Percentiles rank a stretch among this genome's conserved stretches.
phyloP scores from a whole-genome alignment of 2,797 vertebrate species.

The Phylloscopus collybita region DNA sequence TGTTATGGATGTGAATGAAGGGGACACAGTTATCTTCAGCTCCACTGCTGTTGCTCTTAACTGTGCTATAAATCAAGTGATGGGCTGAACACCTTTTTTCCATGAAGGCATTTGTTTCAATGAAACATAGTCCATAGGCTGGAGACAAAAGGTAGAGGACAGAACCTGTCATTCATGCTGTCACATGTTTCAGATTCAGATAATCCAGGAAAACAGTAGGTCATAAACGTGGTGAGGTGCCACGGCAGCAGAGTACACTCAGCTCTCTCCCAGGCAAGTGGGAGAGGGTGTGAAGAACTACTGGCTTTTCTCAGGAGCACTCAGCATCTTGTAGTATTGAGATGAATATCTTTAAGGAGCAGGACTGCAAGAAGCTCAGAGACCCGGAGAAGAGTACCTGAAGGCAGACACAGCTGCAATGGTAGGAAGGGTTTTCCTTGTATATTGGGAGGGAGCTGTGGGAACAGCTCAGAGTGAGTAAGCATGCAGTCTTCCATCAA shows the following conservation, averaged over 20 bases:
- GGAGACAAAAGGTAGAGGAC: background rate
- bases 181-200: background rate
- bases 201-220: constrained; percentile 22
- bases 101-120: background rate
- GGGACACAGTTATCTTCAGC: background rate
- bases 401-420: constrained; percentile 34
- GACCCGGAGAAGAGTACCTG: constrained; percentile 5
- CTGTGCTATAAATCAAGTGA: background rate
- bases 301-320: constrained; percentile 11
- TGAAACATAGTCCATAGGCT: background rate
- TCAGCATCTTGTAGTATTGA: constrained; percentile 17
- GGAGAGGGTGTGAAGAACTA: background rate
- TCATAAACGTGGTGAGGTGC: background rate
- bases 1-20: background rate
- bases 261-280: background rate
- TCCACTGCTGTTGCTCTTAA: background rate
- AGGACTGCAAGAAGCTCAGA: constrained; percentile 16
- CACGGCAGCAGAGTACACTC: background rate
- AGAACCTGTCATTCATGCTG: background rate
- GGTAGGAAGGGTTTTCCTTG: constrained; percentile 55
- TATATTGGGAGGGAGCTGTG: background rate
- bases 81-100: background rate
- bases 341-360: constrained; percentile 19
- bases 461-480: background rate
- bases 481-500: background rate